These are phyloP conservation scores for Lymantria dispar DNA, from an alignment of 2,888 invertebrate species.

Conservation along the genomic window DNA sequence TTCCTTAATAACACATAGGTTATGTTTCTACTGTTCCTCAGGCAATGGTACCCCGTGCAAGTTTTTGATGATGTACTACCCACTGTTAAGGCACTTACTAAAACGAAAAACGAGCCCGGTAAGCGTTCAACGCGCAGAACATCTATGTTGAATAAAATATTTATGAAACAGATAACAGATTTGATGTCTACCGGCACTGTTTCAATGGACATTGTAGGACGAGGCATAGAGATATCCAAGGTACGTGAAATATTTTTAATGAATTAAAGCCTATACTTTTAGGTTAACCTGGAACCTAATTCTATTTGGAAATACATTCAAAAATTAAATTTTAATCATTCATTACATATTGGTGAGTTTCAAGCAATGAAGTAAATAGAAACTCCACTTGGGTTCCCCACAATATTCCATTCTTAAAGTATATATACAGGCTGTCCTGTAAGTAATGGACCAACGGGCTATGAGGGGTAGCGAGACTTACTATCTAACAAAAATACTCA, in stretches of 20 bases:
- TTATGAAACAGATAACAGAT: constrained; percentile 91
- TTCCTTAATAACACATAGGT: constrained; percentile 3
- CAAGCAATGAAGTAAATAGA: too few species aligned
- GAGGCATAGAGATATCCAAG: constrained; percentile 88
- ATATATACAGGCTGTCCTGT: too few species aligned
- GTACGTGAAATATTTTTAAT: constrained; percentile 63
- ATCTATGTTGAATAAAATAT: constrained; percentile 88
- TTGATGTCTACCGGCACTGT: constrained; percentile 88
- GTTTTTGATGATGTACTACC: constrained; percentile 48
- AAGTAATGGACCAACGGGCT: too few species aligned
- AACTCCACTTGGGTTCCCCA: too few species aligned
- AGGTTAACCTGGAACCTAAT: too few species aligned
- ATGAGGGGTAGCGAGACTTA: too few species aligned
- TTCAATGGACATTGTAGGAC: constrained; percentile 83
- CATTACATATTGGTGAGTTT: too few species aligned
- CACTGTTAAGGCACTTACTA: constrained; percentile 63
- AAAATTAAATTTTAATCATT: too few species aligned
- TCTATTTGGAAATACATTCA: too few species aligned
- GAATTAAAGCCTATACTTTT: not conserved
- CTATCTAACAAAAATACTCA: too few species aligned
- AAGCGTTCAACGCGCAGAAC: constrained; percentile 82
- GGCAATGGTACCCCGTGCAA: constrained; percentile 60
- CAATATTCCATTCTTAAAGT: too few species aligned
- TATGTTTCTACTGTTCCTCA: constrained; percentile 33
- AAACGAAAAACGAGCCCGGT: constrained; percentile 73